These are phyloP conservation scores for Holotrichia oblita DNA, from an alignment of 1,140 invertebrate species.

Conservation along the genomic window DNA sequence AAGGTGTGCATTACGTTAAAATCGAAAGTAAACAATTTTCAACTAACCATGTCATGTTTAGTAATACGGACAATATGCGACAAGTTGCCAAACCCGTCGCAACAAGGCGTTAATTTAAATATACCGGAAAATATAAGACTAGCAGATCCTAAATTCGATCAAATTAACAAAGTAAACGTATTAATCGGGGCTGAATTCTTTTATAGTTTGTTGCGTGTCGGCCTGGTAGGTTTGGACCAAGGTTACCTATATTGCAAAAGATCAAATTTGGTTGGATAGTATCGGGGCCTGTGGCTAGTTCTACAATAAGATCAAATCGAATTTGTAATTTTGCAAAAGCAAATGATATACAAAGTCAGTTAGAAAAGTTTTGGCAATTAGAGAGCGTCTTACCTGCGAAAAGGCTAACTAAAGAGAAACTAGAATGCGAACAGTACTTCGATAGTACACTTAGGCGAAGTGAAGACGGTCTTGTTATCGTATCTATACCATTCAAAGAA, in stretches of 20 bases:
- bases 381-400: neutral
- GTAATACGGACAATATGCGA: constrained; percentile 26
- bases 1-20: too few species aligned
- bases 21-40: too few species aligned
- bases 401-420: constrained; percentile 27
- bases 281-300: neutral
- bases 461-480: too few species aligned
- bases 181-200: constrained; percentile 44
- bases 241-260: constrained; percentile 48
- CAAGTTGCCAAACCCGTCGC: neutral
- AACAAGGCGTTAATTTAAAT: constrained; percentile 27
- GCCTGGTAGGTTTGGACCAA: constrained; percentile 1
- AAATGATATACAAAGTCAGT: constrained; percentile 26
- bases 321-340: neutral
- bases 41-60: neutral
- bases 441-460: neutral
- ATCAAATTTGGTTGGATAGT: constrained; percentile 44
- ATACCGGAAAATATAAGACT: too few species aligned
- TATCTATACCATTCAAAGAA: too few species aligned
- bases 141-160: too few species aligned
- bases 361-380: constrained; percentile 41
- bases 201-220: constrained; percentile 27
- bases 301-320: neutral
- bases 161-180: constrained; percentile 42
- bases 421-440: constrained; percentile 33